Evolutionary conservation across 2,888 invertebrate genomes (phyloP).

Genomic region (Polyommatus iphigenia): DNA sequence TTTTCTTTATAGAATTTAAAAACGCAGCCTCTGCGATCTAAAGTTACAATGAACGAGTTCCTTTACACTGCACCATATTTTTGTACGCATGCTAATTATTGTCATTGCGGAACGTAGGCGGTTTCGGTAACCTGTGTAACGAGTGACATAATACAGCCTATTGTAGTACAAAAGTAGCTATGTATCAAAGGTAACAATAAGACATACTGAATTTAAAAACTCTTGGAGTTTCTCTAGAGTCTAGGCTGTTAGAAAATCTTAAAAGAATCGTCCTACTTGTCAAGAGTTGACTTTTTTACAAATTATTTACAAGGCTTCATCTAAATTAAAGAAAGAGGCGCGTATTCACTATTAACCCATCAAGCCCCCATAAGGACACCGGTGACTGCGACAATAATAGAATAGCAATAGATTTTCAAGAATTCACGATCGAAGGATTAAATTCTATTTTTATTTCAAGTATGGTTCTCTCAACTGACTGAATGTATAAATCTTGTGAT

Average conservation of each 20-base stretch:
- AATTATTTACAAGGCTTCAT: neutral
- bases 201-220: neutral
- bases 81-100: constrained; percentile 59
- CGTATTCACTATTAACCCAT: too few species aligned
- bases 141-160: constrained; percentile 4
- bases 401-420: too few species aligned
- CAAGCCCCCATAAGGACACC: too few species aligned
- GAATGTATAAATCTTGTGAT: too few species aligned
- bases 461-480: too few species aligned
- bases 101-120: constrained; percentile 57
- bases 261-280: too few species aligned
- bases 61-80: constrained; percentile 40
- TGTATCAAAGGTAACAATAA: neutral
- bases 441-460: too few species aligned
- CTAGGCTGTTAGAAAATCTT: too few species aligned
- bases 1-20: neutral
- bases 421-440: too few species aligned
- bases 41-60: neutral
- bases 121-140: constrained; percentile 56
- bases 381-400: too few species aligned
- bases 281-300: too few species aligned
- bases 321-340: too few species aligned
- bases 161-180: constrained; percentile 15
- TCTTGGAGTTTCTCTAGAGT: neutral
- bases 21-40: neutral